These are phyloP conservation scores for Napeogenes inachia DNA, from an alignment of 2,888 invertebrate genomes.

Conservation along the genomic window DNA sequence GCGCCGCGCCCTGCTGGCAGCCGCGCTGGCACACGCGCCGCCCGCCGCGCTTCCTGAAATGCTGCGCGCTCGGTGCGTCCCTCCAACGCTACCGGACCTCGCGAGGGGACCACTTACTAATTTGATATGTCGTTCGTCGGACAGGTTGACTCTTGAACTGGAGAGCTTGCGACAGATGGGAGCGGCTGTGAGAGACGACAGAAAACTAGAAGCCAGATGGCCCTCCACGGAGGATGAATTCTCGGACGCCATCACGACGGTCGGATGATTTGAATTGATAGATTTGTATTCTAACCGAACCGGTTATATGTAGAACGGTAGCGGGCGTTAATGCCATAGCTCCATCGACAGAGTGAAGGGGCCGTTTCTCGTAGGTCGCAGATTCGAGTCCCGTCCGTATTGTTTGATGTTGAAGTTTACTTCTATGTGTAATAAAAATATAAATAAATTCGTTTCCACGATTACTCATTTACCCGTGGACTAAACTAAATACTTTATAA, in stretches of 20 bases:
- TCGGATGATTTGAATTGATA: slow-evolving; percentile 30
- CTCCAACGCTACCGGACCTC: no score
- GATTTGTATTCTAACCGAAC: no score
- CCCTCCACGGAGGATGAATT: slow-evolving; percentile 75
- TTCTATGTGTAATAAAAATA: background rate
- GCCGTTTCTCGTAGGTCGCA: no score
- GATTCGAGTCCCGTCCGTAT: no score
- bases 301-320: no score
- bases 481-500: no score
- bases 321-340: no score
- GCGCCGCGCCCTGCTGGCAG: slow-evolving; percentile 47
- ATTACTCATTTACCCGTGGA: background rate
- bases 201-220: slow-evolving; percentile 45
- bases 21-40: slow-evolving; percentile 43
- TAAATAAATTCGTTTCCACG: background rate
- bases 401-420: no score
- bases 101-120: no score
- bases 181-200: slow-evolving; percentile 44
- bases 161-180: slow-evolving; percentile 52
- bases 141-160: slow-evolving; percentile 48
- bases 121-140: no score
- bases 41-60: slow-evolving; percentile 38
- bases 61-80: slow-evolving; percentile 41
- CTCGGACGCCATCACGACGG: slow-evolving; percentile 77
- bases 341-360: no score